These are phyloP conservation scores for Mormyrops boulengeri DNA, from an alignment of 2,797 vertebrate species.

Conservation along the genomic window DNA sequence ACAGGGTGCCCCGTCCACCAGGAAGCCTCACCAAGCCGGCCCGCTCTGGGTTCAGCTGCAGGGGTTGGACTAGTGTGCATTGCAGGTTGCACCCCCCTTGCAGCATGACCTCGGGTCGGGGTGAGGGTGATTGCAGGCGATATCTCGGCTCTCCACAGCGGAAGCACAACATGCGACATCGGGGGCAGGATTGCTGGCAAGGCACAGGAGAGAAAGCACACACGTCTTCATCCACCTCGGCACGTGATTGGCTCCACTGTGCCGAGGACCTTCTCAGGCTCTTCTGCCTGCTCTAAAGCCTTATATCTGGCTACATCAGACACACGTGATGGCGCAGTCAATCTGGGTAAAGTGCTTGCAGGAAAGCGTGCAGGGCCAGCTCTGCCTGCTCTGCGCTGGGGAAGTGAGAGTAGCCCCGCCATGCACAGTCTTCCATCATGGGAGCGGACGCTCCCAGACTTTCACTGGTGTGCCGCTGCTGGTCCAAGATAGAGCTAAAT, in stretches of 20 bases:
- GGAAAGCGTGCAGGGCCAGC: neutral
- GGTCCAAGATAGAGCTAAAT: neutral
- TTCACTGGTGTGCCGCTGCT: neutral
- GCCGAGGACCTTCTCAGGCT: neutral
- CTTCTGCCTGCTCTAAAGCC: neutral
- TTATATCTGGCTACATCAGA: neutral
- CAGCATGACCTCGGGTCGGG: neutral
- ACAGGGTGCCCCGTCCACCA: too few relatives aligned
- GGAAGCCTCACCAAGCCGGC: too few relatives aligned
- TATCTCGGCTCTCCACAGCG: neutral
- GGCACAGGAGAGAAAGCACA: neutral
- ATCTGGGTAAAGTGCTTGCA: neutral
- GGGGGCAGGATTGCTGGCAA: neutral
- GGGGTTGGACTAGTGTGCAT: too few relatives aligned
- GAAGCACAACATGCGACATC: neutral
- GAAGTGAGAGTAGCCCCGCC: neutral
- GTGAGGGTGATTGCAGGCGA: neutral
- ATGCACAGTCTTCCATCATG: neutral
- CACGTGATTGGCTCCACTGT: neutral
- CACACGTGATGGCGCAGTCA: neutral
- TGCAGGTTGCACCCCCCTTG: neutral
- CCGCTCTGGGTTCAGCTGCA: too few relatives aligned
- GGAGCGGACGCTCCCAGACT: neutral
- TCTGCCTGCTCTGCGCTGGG: neutral
- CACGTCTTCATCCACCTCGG: neutral